Evolutionary conservation across 1,140 invertebrate genomes (phyloP), one percentile per base, ranked within the genome.

Genomic region (Drosophila sturtevanti): DNA sequence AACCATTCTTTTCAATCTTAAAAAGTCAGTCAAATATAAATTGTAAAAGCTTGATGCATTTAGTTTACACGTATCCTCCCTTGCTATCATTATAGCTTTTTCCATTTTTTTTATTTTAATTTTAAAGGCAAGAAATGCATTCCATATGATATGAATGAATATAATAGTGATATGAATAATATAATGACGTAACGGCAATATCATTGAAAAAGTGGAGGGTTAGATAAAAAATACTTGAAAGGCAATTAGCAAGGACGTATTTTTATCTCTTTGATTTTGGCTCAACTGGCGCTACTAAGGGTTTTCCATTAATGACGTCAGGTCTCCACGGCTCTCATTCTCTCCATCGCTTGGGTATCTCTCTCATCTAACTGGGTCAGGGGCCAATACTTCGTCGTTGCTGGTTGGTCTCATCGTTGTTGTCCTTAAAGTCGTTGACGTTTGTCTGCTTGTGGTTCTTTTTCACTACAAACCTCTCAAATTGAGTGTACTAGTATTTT

Each of bases 301-400:
- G 79, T 77, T 86, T 72, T 51, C 72, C 62, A 80, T 41, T 80
- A 52, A 63, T 89, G 84, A 89, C 84, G 84, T 89, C 84, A 73
- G 78, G 72, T 48, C 18, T 60, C 58, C 62, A 35, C 60, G 37
- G n/a, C 37, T 61, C 16, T 48, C 31, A 34, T 11, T 59, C 35
- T 35, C 14, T 67, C 31, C 63, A 14, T 34, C 21, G 56, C 35
- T 72, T 61, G 18, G 60, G 14, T 22, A 12, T 12, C 38, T 12
- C 34, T 51, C 56, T 68, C 58, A 41, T 68, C 81, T 69, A 87
- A 89, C 82, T 87, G 79, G 82, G 82, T 87, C 82, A 87, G 82
- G 82, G 82, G 77, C 76, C 66, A 71, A 72, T 55, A 77, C 41
- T 4, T 48, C 41, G 41, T 48, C 41, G 16, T 21, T 11, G 59